These are phyloP conservation scores for Nomia melanderi DNA, from an alignment of 1,140 invertebrate species.

Conservation along the genomic window DNA sequence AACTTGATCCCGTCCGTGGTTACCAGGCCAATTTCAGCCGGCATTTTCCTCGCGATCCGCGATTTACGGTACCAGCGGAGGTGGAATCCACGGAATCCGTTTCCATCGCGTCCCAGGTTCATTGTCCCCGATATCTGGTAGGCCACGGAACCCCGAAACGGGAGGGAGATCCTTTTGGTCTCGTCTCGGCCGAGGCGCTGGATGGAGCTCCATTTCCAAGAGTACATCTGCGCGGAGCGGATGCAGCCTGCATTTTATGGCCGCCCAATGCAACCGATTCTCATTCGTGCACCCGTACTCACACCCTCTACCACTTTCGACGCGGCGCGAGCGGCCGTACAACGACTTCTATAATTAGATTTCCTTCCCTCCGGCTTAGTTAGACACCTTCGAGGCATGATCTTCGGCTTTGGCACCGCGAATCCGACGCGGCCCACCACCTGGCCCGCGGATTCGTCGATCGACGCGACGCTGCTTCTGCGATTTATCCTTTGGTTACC, in stretches of 20 bases:
- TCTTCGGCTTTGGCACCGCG: conserved; percentile 41
- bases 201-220: conserved; percentile 57
- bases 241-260: conserved; percentile 80
- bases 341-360: conserved; percentile 79
- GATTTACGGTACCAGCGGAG: conserved; percentile 10
- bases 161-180: conserved; percentile 57
- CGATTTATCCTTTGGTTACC: background rate
- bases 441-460: conserved; percentile 12
- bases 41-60: background rate
- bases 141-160: conserved; percentile 54
- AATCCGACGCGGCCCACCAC: conserved; percentile 31
- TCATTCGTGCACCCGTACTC: conserved; percentile 73
- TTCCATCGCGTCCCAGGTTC: conserved; percentile 55
- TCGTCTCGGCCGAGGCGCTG: conserved; percentile 50
- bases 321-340: conserved; percentile 65
- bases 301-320: conserved; percentile 60
- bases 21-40: background rate
- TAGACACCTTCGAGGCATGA: conserved; percentile 68
- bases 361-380: conserved; percentile 70
- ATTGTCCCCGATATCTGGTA: conserved; percentile 56
- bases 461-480: background rate
- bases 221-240: conserved; percentile 78
- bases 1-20: too few species aligned
- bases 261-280: conserved; percentile 76
- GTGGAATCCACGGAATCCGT: conserved; percentile 24